Evolutionary conservation across 2,888 invertebrate genomes (phyloP).

Genomic region (Therioaphis trifolii): DNA sequence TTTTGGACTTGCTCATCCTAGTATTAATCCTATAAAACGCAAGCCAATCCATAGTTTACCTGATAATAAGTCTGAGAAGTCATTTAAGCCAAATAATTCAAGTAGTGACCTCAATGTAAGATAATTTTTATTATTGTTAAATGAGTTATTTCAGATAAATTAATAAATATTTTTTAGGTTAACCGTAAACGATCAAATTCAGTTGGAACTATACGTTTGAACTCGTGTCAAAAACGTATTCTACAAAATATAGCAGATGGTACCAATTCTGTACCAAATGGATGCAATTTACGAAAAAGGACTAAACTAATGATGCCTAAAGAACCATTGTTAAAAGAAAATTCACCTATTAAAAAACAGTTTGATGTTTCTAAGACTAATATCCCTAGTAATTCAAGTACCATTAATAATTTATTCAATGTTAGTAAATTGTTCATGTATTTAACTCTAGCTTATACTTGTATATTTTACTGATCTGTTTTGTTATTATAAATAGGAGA

Average conservation of each 20-base stretch:
- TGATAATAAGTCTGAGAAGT: constrained; percentile 49
- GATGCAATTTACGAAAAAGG: constrained; percentile 54
- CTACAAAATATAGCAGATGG: constrained; percentile 54
- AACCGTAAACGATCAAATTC: constrained; percentile 39
- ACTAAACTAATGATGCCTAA: constrained; percentile 62
- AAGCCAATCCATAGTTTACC: constrained; percentile 36
- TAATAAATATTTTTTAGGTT: constrained; percentile 19
- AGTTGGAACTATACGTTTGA: constrained; percentile 33
- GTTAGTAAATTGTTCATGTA: constrained; percentile 18
- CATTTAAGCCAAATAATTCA: constrained; percentile 28
- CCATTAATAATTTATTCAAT: constrained; percentile 29
- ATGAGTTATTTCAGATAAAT: not conserved
- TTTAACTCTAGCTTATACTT: not conserved
- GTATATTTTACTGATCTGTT: not conserved
- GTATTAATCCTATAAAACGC: constrained; percentile 66
- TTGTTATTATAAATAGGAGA: constrained; percentile 45
- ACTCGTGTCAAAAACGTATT: constrained; percentile 55
- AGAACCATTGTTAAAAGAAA: constrained; percentile 62
- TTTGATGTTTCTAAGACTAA: constrained; percentile 48
- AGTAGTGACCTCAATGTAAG: constrained; percentile 35
- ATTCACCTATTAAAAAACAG: constrained; percentile 63
- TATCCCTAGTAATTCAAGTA: constrained; percentile 37
- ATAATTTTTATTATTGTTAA: not conserved
- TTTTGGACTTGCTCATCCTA: constrained; percentile 87
- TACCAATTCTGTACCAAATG: constrained; percentile 41